phyloP scores from a whole-genome alignment of 2,113 vertebrate species.

The Uria aalge region DNA sequence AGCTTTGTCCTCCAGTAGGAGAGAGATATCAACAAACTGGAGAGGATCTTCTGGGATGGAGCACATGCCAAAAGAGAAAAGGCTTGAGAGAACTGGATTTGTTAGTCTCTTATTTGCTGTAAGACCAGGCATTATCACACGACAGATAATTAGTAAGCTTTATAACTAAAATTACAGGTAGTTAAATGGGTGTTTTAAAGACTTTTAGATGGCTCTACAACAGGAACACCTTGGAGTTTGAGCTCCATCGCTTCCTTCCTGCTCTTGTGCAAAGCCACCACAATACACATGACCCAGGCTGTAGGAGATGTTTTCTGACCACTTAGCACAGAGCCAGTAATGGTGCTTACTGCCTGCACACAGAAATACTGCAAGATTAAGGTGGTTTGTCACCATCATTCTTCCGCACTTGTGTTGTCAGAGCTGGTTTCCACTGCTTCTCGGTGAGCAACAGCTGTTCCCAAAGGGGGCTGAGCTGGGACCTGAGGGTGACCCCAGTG shows the following conservation, averaged over 20 bases:
- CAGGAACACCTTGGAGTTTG: not conserved
- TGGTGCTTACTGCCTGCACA: not conserved
- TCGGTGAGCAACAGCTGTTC: not conserved
- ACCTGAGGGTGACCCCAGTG: not conserved
- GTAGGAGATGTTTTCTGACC: not conserved
- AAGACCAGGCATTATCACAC: not conserved
- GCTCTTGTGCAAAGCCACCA: not conserved
- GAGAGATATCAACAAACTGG: not conserved
- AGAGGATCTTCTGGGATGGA: not conserved
- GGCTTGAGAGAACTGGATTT: not conserved
- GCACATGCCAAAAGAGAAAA: not conserved
- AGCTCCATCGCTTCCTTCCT: not conserved
- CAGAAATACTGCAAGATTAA: not conserved
- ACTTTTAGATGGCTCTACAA: not conserved
- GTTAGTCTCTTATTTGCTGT: not conserved
- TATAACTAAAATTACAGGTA: not conserved
- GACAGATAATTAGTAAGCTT: not conserved
- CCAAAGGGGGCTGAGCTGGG: not conserved
- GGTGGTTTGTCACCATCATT: not conserved
- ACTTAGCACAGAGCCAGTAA: not conserved
- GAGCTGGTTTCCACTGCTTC: not conserved
- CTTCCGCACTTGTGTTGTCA: not conserved
- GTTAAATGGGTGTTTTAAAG: not conserved
- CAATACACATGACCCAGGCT: rapidly evolving
- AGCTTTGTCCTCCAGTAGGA: not conserved